Evolutionary conservation across 2,797 vertebrate species (phyloP).

Genomic region (Sciurus vulgaris): DNA sequence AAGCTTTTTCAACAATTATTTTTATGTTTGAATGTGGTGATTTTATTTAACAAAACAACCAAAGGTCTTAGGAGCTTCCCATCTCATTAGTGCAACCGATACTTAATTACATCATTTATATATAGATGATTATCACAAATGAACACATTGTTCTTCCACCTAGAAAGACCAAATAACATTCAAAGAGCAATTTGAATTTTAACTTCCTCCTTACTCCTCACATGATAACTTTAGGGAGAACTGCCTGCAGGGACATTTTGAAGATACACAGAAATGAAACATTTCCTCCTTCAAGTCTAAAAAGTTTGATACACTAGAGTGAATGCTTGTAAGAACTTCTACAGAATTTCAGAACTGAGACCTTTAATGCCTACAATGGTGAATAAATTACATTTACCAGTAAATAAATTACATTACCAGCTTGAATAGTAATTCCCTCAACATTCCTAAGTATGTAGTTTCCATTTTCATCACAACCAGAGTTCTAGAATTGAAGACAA

Average conservation of each 20-base stretch:
- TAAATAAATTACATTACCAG: background rate
- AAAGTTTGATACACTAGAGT: background rate
- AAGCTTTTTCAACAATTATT: constrained; percentile 62
- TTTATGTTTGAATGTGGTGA: constrained; percentile 54
- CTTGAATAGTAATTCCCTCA: constrained; percentile 6
- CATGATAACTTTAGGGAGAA: background rate
- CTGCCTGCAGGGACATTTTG: constrained; percentile 57
- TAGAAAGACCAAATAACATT: constrained; percentile 62
- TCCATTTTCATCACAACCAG: constrained; percentile 45
- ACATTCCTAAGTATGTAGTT: constrained; percentile 12
- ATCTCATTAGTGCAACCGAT: constrained; percentile 76
- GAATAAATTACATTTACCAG: constrained; percentile 41
- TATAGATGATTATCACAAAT: constrained; percentile 75
- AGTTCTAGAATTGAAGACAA: constrained; percentile 15
- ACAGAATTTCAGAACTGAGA: background rate
- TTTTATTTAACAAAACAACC: constrained; percentile 78
- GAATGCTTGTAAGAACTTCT: background rate
- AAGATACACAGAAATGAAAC: constrained; percentile 33
- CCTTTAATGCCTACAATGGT: background rate
- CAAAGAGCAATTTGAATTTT: constrained; percentile 9
- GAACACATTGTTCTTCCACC: constrained; percentile 70
- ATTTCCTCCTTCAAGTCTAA: background rate
- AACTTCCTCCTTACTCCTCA: constrained; percentile 34
- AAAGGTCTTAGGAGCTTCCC: constrained; percentile 70
- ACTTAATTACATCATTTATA: constrained; percentile 72